These are phyloP conservation scores for Lobophora halterata DNA, from an alignment of 2,888 invertebrate genomes.

Conservation along the genomic window DNA sequence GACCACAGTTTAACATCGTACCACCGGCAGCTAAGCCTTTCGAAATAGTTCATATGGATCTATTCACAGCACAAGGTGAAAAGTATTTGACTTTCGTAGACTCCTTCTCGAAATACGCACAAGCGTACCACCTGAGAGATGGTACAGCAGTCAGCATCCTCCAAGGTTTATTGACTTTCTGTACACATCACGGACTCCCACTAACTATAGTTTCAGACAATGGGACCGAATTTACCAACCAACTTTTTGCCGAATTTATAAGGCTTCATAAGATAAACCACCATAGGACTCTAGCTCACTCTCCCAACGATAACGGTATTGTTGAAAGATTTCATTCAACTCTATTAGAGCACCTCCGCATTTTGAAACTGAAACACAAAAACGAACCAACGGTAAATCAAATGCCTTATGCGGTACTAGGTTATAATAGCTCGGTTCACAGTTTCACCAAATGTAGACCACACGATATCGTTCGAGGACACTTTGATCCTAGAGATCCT, in stretches of 20 bases:
- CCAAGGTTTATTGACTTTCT: constrained; percentile 23
- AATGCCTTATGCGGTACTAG: constrained; percentile 9
- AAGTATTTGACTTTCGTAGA: constrained; percentile 31
- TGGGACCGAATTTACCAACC: constrained; percentile 29
- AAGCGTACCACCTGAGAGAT: constrained; percentile 27
- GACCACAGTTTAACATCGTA: constrained; percentile 21
- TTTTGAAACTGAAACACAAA: constrained; percentile 9
- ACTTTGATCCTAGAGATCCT: constrained; percentile 33
- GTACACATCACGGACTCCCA: constrained; percentile 22
- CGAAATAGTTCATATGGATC: constrained; percentile 29
- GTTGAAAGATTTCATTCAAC: constrained; percentile 21
- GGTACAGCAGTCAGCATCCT: constrained; percentile 24
- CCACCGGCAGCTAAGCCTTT: constrained; percentile 29
- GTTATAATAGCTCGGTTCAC: too few species aligned
- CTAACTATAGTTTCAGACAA: constrained; percentile 26
- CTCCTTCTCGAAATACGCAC: constrained; percentile 26
- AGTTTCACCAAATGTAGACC: constrained; percentile 35
- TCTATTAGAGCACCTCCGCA: background rate
- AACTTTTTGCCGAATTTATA: constrained; percentile 20
- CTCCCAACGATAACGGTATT: constrained; percentile 26
- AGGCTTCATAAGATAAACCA: constrained; percentile 23
- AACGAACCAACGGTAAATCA: constrained; percentile 9
- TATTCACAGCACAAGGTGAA: constrained; percentile 24
- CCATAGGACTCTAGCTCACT: constrained; percentile 18
- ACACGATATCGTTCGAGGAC: constrained; percentile 30